Conservation (phyloP, 1,140 invertebrate genomes). For the Drosophila sp. region DNA sequence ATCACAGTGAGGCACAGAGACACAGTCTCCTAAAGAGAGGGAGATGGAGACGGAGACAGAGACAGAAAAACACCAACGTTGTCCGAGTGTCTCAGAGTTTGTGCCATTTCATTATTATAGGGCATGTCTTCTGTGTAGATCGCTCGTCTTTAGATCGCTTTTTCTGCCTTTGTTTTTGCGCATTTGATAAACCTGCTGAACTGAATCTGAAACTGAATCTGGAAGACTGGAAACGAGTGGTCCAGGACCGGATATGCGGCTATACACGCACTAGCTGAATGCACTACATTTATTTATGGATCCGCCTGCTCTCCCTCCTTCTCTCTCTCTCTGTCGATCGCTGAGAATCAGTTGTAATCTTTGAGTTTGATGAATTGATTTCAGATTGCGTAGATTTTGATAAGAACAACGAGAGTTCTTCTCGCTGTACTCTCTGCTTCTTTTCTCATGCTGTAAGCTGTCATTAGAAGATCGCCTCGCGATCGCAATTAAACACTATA, state of each 20-base stretch:
- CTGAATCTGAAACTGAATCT: slow-evolving; percentile 10
- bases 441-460: slow-evolving; percentile 30
- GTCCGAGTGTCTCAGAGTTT: slow-evolving; percentile 19
- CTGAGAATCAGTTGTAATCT: slow-evolving; percentile 74
- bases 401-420: slow-evolving; percentile 38
- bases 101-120: slow-evolving; percentile 76
- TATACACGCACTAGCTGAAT: slow-evolving; percentile 66
- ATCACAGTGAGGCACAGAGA: slow-evolving; percentile 61
- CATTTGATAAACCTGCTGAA: slow-evolving; percentile 54
- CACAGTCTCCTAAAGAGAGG: not conserved
- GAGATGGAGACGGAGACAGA: slow-evolving; percentile 14
- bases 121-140: slow-evolving; percentile 50
- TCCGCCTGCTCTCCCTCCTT: slow-evolving; percentile 50
- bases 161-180: slow-evolving; percentile 40
- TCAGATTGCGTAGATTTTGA: slow-evolving; percentile 70
- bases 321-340: not conserved
- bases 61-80: slow-evolving; percentile 24
- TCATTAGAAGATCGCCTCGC: slow-evolving; percentile 42
- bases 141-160: not conserved
- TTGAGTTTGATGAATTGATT: slow-evolving; percentile 83
- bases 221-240: not conserved
- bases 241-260: slow-evolving; percentile 74
- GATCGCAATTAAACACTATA: slow-evolving; percentile 40
- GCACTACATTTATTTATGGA: slow-evolving; percentile 83
- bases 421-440: not conserved